Evolutionary conservation across 1,140 invertebrate genomes (phyloP).

Genomic region (Scylla paramamosain): DNA sequence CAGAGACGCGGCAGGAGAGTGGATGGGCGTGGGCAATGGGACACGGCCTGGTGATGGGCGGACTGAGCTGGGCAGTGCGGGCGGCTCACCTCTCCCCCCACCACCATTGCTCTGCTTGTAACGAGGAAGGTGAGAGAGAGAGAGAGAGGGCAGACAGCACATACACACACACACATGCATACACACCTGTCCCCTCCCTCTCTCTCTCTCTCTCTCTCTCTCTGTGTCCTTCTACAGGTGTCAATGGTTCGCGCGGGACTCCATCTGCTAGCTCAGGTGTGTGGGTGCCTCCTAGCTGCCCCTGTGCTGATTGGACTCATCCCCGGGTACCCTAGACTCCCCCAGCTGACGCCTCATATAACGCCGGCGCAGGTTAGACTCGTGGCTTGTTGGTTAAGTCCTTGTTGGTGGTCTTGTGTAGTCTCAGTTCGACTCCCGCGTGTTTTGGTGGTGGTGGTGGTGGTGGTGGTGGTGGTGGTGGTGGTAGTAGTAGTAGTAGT

Average conservation of each 20-base stretch:
- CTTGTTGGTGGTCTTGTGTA: background rate
- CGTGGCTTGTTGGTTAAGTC: background rate
- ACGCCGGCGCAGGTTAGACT: conserved; percentile 58
- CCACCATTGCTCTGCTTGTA: conserved; percentile 66
- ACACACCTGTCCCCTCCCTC: background rate
- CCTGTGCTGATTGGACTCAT: conserved; percentile 65
- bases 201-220: conserved; percentile 36
- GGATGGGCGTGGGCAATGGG: conserved; percentile 70
- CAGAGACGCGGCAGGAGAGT: background rate
- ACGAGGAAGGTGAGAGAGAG: conserved; percentile 57
- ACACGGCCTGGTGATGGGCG: conserved; percentile 65
- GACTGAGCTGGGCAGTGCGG: conserved; percentile 65
- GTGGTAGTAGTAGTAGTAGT: too few species aligned
- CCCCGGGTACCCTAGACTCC: conserved; percentile 54
- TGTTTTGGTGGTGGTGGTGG: background rate
- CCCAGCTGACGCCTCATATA: conserved; percentile 47
- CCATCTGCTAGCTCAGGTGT: conserved; percentile 49
- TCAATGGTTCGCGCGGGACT: conserved; percentile 55
- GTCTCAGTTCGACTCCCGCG: too few species aligned
- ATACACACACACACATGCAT: background rate
- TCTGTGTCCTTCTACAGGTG: conserved; percentile 49
- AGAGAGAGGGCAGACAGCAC: background rate
- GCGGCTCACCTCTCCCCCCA: conserved; percentile 68
- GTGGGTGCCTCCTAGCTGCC: conserved; percentile 58
- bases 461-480: too few species aligned